Base-by-base conservation (phyloP, 2,888 invertebrate genomes). In the Hipparchia sbordonii region DNA sequence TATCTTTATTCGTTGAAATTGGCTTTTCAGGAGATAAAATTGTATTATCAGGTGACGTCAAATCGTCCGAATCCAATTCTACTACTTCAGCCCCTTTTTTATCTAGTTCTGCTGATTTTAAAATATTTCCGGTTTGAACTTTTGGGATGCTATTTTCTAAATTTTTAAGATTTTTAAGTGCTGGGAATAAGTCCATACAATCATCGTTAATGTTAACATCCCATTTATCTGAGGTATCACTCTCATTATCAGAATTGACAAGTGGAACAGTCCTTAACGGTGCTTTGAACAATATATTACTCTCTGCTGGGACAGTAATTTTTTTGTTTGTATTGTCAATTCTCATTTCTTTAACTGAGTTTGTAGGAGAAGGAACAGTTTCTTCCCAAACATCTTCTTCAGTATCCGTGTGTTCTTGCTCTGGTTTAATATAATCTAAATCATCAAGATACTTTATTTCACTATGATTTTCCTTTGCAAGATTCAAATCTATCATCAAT, bases 401-500 rank as follows among this genome's bases (percentile, higher is more conserved):
- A 45, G 71, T 67, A 46, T 70, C 70, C 5, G 62, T 71, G 6
- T 65, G 62, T 45, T 74, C 60, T 8, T 60, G 67, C 10, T 70
- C 61, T n/a, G n/a, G 5, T 72, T 72, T 72, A 60, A 70, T 77
- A 3, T 73, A 69, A 7, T 61, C 59, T n/a, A 46, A 39, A 45
- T 66, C 68, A 23, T 84, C 70, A n/a, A 92, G 79, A 79, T 82
- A 87, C 33, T 82, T 76, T 2, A 82, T 76, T 76, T 92, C 92
- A 7, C 84, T 76, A 8, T 82, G 79, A 51, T 84, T 83, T 69
- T 81, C 82, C 60, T 82, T 76, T 7, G 94, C 95, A 71, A 94
- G 85, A 78, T 94, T 94, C 5, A 90, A 84, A 68, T 95, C 93
- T 5, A 95, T 81, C 81, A 95, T 84, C 59, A 89, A 77, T 73